These are phyloP conservation scores for Alauda arvensis DNA, from an alignment of 2,797 vertebrate species.

Conservation along the genomic window DNA sequence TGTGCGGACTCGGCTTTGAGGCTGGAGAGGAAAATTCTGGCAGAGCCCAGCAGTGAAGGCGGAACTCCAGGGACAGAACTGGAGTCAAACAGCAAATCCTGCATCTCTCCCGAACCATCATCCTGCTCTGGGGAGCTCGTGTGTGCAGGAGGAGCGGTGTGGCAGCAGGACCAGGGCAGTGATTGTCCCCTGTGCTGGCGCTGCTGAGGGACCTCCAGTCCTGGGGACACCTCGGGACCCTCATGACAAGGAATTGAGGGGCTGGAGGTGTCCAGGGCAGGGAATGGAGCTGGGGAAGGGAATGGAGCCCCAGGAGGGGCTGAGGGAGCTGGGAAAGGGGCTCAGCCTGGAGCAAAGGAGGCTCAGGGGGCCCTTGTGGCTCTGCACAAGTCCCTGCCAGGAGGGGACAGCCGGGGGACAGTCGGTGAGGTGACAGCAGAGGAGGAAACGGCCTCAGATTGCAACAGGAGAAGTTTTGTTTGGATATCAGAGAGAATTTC, in stretches of 20 bases:
- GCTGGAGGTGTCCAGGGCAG: rapidly evolving
- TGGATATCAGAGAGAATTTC: neutral
- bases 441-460: too few relatives aligned
- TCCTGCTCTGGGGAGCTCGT: neutral
- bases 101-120: neutral
- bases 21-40: neutral
- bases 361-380: neutral
- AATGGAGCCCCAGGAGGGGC: rapidly evolving
- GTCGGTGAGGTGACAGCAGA: rapidly evolving
- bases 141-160: rapidly evolving
- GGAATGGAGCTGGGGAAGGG: neutral
- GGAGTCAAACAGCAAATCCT: neutral
- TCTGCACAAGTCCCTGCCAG: neutral
- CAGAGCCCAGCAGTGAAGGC: rapidly evolving
- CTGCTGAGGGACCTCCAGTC: neutral
- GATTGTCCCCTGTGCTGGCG: neutral
- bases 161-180: neutral
- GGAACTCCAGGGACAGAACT: too few relatives aligned
- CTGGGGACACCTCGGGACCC: neutral
- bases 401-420: neutral
- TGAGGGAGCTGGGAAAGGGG: neutral
- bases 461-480: rapidly evolving
- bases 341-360: neutral
- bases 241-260: rapidly evolving
- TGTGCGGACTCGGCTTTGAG: neutral